Evolutionary conservation across 2,797 vertebrate species (phyloP), one percentile per base, ranked within the genome.

Genomic region (Gymnothorax javanicus): DNA sequence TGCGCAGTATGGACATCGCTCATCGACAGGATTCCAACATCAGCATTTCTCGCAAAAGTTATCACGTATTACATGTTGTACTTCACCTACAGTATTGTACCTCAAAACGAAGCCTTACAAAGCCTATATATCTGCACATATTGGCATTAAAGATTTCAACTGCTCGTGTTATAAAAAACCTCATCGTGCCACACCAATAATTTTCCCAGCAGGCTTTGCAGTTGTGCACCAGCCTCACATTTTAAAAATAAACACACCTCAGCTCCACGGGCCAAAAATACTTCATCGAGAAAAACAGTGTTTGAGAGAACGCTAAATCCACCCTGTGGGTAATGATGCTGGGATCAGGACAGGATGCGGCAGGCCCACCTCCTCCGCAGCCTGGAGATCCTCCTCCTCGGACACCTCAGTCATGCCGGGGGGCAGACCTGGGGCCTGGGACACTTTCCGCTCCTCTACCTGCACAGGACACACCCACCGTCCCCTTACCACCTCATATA

Each of bases 361-460:
- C 13, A 60, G 57, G 73, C 86, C 89, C 81, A 98, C 98, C 96
- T 99, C 98, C 92, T 99, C 98, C 71, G 96, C 97, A 1, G 96
- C 98, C 91, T 94, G 97, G 87, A 98, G 93, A 57, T 98, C 96
- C 1, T 97, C 97, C 83, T 99, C 97, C 83, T 98, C 97, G 0
- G 91, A 93, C 62, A 94, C 89, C 25, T 97, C 97, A 7, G 92
- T 82, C 92, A 94, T 96, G 59, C 95, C 96, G 59, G 92, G 64
- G 43, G 94, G 90, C 0, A 94, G 85, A 59, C 96, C 96, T 3
- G 90, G 27, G 82, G 94, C 87, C 87, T 94, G 87, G 0, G 60
- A 67, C 0, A 87, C n/a, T 91, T 96, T 98, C 91, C 94, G 96
- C 67, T 96, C 97, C 62, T 97, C 97, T 60, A 92, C 91, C 97